Evolutionary conservation across 1,140 invertebrate species (phyloP).

Genomic region (Dinothrombium tinctorium): DNA sequence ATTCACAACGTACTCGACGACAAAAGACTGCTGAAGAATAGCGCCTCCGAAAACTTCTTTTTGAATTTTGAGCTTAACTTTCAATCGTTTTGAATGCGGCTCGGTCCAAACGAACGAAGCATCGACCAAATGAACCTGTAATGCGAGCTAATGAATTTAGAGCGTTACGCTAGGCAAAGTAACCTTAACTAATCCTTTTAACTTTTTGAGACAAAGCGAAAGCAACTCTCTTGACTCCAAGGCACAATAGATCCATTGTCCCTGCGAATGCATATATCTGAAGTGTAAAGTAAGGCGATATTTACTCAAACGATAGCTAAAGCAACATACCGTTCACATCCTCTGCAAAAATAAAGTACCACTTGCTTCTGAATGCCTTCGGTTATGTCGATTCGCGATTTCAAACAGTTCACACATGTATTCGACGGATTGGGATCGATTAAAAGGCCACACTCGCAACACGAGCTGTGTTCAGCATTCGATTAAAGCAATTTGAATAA

Average conservation of each 20-base stretch:
- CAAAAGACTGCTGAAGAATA: conserved; percentile 36
- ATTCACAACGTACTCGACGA: conserved; percentile 74
- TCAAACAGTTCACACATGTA: conserved; percentile 83
- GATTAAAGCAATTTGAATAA: too few species aligned
- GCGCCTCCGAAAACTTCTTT: conserved; percentile 45
- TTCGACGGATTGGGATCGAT: conserved; percentile 87
- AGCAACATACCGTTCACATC: conserved; percentile 50
- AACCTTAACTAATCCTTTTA: conserved; percentile 78
- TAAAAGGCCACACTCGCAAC: conserved; percentile 31
- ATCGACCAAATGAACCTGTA: conserved; percentile 46
- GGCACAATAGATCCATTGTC: conserved; percentile 62
- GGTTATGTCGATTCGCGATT: conserved; percentile 75
- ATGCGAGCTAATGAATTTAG: conserved; percentile 7
- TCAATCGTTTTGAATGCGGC: conserved; percentile 90
- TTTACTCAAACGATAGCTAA: not conserved
- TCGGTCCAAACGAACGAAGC: conserved; percentile 97
- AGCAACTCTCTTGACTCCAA: conserved; percentile 83
- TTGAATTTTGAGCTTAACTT: conserved; percentile 90
- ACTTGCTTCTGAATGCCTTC: conserved; percentile 86
- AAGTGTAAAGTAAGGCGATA: not conserved
- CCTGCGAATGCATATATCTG: conserved; percentile 78
- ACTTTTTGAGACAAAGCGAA: conserved; percentile 68
- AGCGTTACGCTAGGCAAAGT: not conserved
- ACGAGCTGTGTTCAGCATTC: too few species aligned
- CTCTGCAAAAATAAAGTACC: conserved; percentile 55